These are phyloP conservation scores for Colaptes auratus DNA, from an alignment of 2,113 vertebrate species.

Conservation along the genomic window DNA sequence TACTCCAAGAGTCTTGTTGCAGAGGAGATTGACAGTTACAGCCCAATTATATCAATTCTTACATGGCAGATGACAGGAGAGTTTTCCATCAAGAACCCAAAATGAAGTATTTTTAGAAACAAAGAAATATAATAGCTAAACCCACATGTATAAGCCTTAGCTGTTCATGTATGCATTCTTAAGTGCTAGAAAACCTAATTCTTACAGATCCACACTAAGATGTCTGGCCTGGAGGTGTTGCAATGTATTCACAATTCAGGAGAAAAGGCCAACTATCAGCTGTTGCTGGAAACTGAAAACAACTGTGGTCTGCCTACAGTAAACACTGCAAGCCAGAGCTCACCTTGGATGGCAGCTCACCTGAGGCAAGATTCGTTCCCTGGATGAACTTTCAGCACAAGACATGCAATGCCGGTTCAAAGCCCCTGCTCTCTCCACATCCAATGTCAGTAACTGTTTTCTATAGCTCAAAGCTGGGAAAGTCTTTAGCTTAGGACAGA, in stretches of 20 bases:
- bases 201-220: neutral
- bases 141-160: neutral
- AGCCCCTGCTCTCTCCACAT: neutral
- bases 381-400: neutral
- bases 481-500: neutral
- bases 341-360: neutral
- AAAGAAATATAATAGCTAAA: neutral
- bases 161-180: neutral
- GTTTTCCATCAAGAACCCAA: neutral
- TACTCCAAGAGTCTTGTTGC: neutral
- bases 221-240: neutral
- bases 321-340: accelerated
- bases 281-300: neutral
- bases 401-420: neutral
- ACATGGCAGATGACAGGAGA: neutral
- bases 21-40: neutral
- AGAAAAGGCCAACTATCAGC: neutral
- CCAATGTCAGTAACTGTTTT: neutral
- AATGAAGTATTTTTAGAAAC: neutral
- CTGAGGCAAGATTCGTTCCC: neutral
- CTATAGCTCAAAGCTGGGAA: neutral
- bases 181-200: neutral
- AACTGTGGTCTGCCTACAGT: neutral
- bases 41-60: neutral
- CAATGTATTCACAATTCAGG: accelerated